phyloP scores from a whole-genome alignment of 2,113 vertebrate species.

The Eulemur macaco region DNA sequence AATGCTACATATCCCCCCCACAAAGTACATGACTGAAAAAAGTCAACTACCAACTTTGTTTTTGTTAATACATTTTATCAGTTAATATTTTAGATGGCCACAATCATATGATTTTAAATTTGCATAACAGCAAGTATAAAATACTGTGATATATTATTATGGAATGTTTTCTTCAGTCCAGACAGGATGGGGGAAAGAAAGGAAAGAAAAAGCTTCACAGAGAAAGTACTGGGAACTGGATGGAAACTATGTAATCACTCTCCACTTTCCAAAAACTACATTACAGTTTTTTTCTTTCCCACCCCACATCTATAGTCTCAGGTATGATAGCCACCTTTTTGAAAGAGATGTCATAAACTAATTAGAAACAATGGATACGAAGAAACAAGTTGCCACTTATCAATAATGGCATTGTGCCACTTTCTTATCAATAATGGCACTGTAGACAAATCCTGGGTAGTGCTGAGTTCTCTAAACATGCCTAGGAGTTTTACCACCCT shows the following conservation, averaged over 20 bases:
- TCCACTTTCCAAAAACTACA: constrained; percentile 14
- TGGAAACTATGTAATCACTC: neutral
- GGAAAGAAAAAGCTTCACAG: neutral
- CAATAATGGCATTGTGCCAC: neutral
- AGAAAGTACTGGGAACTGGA: neutral
- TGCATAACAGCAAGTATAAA: neutral
- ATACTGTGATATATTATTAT: neutral
- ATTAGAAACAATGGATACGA: neutral
- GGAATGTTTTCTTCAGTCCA: neutral
- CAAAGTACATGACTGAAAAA: neutral
- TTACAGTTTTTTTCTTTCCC: neutral
- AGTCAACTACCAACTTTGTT: neutral
- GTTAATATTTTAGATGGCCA: constrained; percentile 20
- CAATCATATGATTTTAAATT: neutral
- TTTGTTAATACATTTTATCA: neutral
- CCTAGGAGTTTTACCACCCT: neutral
- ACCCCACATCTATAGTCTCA: neutral
- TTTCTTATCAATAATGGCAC: neutral
- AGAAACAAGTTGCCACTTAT: neutral
- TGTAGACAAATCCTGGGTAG: neutral
- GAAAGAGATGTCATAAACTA: constrained; percentile 13
- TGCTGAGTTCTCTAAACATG: neutral
- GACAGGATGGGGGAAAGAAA: neutral
- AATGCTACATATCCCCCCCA: neutral
- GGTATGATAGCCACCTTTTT: neutral